phyloP scores from a whole-genome alignment of 1,140 invertebrate genomes.

The Temnothorax curvispinosus region DNA sequence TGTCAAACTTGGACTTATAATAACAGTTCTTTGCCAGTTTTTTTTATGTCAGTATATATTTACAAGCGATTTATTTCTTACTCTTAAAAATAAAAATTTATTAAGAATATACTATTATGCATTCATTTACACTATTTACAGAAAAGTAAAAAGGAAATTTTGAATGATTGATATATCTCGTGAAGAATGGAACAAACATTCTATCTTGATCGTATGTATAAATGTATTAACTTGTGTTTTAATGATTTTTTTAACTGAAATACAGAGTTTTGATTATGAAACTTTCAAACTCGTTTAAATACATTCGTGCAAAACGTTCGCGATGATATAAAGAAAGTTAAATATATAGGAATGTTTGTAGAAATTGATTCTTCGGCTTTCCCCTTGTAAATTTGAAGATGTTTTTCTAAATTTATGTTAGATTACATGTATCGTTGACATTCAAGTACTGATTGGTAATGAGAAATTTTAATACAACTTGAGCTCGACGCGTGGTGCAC shows the following conservation, averaged over 20 bases:
- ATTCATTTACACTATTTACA: background rate
- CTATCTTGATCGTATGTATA: background rate
- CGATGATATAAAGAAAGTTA: background rate
- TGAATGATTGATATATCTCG: background rate
- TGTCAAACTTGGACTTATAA: background rate
- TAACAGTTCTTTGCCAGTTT: too few species aligned
- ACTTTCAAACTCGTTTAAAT: background rate
- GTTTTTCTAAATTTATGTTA: background rate
- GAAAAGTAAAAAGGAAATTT: background rate
- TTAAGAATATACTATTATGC: background rate
- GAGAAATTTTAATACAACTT: constrained; percentile 38
- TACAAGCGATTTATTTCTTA: background rate
- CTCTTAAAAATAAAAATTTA: background rate
- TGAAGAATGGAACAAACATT: background rate
- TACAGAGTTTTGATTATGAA: background rate
- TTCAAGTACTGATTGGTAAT: background rate
- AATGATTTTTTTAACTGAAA: background rate
- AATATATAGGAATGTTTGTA: background rate
- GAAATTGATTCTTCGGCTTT: background rate
- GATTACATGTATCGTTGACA: background rate
- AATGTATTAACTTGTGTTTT: background rate
- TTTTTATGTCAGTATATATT: background rate
- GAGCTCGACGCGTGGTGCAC: background rate
- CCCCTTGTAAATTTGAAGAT: background rate
- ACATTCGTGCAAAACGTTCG: background rate